Percentiles rank a stretch among this genome's conserved stretches.
These are phyloP conservation scores for Microtus pennsylvanicus DNA, from an alignment of 2,113 vertebrate genomes.

Conservation along the genomic window DNA sequence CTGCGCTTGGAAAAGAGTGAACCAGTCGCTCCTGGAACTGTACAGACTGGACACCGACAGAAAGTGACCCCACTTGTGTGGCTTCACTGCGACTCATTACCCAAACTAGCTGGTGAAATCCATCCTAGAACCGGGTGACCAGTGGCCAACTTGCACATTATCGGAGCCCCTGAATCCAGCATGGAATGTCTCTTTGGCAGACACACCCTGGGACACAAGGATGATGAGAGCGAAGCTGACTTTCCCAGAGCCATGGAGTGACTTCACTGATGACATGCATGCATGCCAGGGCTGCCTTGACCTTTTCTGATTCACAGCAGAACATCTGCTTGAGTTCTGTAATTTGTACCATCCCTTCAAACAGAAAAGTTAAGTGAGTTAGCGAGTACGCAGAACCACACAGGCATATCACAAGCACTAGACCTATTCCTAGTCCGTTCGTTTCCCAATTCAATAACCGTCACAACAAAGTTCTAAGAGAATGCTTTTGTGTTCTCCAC, in stretches of 20 bases:
- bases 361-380: not conserved
- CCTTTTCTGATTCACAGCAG: not conserved
- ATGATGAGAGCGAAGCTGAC: not conserved
- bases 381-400: not conserved
- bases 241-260: not conserved
- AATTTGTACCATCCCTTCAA: not conserved
- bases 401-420: not conserved
- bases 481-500: not conserved
- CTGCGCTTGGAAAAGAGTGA: not conserved
- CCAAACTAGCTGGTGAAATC: not conserved
- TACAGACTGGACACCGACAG: not conserved
- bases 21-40: not conserved
- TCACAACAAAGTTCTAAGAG: not conserved
- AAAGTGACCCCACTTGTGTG: not conserved
- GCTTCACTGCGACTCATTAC: too few species aligned
- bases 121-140: not conserved
- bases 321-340: not conserved
- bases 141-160: not conserved
- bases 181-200: not conserved
- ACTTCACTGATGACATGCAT: not conserved
- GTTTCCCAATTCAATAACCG: not conserved
- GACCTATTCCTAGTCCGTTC: not conserved
- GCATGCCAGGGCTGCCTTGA: not conserved
- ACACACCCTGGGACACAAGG: not conserved
- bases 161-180: not conserved